Evolutionary conservation across 2,888 invertebrate species (phyloP).

Genomic region (Hyles lineata): DNA sequence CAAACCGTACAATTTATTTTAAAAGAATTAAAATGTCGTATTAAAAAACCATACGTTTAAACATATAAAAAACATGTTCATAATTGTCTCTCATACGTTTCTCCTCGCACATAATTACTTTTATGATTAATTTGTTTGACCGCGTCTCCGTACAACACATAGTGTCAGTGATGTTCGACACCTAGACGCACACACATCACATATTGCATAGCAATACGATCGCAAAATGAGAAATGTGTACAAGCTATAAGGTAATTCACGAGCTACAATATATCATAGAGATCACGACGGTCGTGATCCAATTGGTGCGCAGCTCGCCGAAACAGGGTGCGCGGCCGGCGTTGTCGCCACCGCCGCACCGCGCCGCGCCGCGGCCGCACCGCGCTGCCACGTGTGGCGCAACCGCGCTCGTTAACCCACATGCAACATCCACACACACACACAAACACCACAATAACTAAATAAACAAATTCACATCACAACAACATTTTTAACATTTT

Average conservation of each 20-base stretch:
- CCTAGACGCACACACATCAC: not conserved
- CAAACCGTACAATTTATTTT: conserved; percentile 12
- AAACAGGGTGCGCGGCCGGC: conserved; percentile 37
- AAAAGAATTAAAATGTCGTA: conserved; percentile 10
- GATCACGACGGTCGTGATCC: conserved; percentile 49
- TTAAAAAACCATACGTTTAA: not conserved
- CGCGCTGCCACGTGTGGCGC: conserved; percentile 52
- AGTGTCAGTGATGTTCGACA: conserved; percentile 2
- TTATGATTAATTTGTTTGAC: conserved; percentile 16
- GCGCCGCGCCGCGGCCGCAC: conserved; percentile 7
- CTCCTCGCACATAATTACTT: conserved; percentile 9
- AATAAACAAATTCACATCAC: conserved; percentile 53
- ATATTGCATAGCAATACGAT: not conserved
- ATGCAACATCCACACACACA: conserved; percentile 52
- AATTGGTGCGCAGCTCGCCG: conserved; percentile 43
- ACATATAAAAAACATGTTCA: not conserved
- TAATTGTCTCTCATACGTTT: conserved; percentile 18
- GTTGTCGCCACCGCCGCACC: conserved; percentile 51
- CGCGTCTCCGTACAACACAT: not conserved
- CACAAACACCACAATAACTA: conserved; percentile 43
- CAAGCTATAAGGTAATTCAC: conserved; percentile 13
- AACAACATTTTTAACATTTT: conserved; percentile 30
- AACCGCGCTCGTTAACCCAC: conserved; percentile 78
- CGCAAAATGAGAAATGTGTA: not conserved
- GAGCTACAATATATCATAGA: conserved; percentile 14